Conservation (phyloP, 2,797 vertebrate species). For the Scyliorhinus canicula region DNA sequence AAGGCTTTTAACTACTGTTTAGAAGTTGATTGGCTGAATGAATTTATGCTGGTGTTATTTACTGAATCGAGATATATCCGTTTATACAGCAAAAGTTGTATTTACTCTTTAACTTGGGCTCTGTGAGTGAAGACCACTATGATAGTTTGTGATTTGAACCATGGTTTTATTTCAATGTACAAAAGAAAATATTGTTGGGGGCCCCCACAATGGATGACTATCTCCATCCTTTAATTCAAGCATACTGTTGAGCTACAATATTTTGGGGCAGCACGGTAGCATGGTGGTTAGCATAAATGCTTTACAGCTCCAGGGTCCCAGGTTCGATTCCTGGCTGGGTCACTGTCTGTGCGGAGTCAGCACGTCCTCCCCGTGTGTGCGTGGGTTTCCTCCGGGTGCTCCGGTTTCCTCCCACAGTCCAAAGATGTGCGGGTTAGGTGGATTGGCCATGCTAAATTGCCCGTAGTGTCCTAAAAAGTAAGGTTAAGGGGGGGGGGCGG, state of each 20-base stretch:
- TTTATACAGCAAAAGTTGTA: neutral
- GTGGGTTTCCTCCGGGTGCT: too few species aligned
- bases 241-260: neutral
- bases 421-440: too few species aligned
- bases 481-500: too few species aligned
- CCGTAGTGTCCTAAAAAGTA: too few species aligned
- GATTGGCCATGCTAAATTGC: too few species aligned
- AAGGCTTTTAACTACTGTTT: conserved; percentile 6
- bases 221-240: neutral
- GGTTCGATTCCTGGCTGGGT: too few species aligned
- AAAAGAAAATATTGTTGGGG: neutral
- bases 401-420: too few species aligned
- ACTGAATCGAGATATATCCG: neutral
- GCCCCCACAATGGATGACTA: neutral
- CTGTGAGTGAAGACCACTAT: neutral
- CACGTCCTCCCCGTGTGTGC: too few species aligned
- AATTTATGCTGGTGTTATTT: neutral
- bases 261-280: too few species aligned
- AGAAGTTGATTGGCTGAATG: conserved; percentile 11
- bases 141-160: neutral
- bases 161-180: neutral
- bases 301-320: too few species aligned
- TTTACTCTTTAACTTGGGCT: neutral
- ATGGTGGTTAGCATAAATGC: too few species aligned
- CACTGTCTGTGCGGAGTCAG: too few species aligned